Percentiles rank a stretch among this genome's conserved stretches.
Evolutionary conservation across 2,113 vertebrate species (phyloP).

Genomic region (Oreocharis arfaki): DNA sequence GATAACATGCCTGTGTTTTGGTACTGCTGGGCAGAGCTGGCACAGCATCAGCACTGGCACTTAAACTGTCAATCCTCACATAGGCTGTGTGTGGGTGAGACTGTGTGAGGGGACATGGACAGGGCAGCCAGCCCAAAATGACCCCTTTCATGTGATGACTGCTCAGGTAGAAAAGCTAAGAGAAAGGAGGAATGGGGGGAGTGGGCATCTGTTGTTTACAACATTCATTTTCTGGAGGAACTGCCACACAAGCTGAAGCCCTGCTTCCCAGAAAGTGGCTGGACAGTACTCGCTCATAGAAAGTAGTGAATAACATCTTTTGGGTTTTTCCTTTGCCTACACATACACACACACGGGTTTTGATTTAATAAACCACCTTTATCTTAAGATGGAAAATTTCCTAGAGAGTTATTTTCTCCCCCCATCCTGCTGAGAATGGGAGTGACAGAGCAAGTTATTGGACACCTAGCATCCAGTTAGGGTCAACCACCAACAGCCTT

Average conservation of each 20-base stretch:
- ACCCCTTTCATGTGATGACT: background rate
- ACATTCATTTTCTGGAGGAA: background rate
- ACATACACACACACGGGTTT: background rate
- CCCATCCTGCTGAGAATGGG: background rate
- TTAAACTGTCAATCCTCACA: too few species aligned
- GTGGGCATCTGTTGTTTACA: background rate
- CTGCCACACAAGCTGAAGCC: background rate
- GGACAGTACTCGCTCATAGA: background rate
- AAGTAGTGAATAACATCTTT: background rate
- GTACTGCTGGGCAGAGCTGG: background rate
- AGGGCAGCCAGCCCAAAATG: background rate
- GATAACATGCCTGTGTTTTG: background rate
- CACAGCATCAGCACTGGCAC: background rate
- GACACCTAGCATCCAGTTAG: background rate
- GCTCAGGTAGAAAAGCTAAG: background rate
- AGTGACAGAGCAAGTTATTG: background rate
- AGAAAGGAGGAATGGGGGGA: background rate
- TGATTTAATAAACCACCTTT: background rate
- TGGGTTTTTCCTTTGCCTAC: background rate
- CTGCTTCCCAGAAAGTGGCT: background rate
- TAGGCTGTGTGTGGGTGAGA: accelerated
- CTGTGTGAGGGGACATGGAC: accelerated
- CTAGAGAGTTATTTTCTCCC: background rate
- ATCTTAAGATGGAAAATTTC: background rate
- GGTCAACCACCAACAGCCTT: background rate